A percentile compares a stretch with the other conserved stretches of the same genome.
Conservation (phyloP, 2,888 invertebrate genomes). For the Clusia tigrina region DNA sequence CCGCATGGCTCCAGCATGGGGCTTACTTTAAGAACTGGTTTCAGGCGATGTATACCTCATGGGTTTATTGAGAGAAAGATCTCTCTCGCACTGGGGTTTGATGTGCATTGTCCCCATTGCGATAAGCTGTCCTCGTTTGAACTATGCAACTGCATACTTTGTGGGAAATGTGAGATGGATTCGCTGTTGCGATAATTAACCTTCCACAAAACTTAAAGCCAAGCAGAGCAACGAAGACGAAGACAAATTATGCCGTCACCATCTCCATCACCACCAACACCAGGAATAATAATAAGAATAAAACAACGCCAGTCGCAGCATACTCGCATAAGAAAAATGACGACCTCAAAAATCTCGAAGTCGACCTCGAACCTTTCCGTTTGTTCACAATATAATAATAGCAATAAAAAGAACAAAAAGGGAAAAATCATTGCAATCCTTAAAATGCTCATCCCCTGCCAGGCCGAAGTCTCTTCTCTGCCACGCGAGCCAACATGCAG, state of each 20-base stretch:
- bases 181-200: background rate
- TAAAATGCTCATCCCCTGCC: background rate
- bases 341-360: constrained; percentile 51
- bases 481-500: background rate
- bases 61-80: too few relatives aligned
- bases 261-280: too few relatives aligned
- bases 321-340: constrained; percentile 13
- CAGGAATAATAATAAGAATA: background rate
- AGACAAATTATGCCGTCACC: constrained; percentile 42
- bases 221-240: constrained; percentile 22
- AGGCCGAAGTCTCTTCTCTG: background rate
- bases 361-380: constrained; percentile 14
- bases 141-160: too few relatives aligned
- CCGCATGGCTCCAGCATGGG: too few relatives aligned
- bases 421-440: constrained; percentile 17
- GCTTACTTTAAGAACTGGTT: too few relatives aligned
- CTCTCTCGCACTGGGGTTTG: too few relatives aligned
- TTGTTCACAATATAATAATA: constrained; percentile 26
- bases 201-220: background rate
- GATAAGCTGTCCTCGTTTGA: too few relatives aligned
- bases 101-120: too few relatives aligned
- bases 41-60: too few relatives aligned
- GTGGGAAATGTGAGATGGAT: too few relatives aligned
- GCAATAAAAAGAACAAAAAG: constrained; percentile 33
- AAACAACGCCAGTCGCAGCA: constrained; percentile 8